Conservation (phyloP, 2,113 vertebrate species). For the Delphinapterus leucas region DNA sequence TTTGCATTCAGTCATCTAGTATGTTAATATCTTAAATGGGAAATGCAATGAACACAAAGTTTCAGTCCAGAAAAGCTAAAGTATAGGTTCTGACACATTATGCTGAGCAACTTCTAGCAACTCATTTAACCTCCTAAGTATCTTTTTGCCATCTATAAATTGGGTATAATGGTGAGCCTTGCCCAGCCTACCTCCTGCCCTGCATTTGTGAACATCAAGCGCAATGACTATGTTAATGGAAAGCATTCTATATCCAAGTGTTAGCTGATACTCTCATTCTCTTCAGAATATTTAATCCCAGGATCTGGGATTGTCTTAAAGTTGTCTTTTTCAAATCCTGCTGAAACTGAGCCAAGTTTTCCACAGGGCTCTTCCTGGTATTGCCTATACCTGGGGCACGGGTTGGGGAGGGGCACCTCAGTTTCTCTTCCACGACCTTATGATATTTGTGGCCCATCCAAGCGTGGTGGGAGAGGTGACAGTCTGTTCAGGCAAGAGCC, state of each 20-base stretch:
- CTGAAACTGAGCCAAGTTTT: neutral
- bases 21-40: neutral
- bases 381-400: neutral
- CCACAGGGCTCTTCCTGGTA: neutral
- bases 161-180: neutral
- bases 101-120: neutral
- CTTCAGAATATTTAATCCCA: neutral
- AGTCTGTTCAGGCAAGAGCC: neutral
- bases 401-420: fast-evolving
- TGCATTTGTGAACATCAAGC: neutral
- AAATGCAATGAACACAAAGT: neutral
- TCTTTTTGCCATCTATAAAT: neutral
- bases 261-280: neutral
- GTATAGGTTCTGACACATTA: neutral
- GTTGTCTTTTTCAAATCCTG: neutral
- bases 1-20: neutral
- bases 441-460: neutral
- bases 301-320: neutral
- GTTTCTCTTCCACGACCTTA: neutral
- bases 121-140: neutral
- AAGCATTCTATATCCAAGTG: neutral
- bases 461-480: neutral
- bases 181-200: neutral
- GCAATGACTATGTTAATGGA: neutral
- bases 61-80: neutral